phyloP scores from a whole-genome alignment of 2,797 vertebrate genomes.

The Aphelocoma californica region DNA sequence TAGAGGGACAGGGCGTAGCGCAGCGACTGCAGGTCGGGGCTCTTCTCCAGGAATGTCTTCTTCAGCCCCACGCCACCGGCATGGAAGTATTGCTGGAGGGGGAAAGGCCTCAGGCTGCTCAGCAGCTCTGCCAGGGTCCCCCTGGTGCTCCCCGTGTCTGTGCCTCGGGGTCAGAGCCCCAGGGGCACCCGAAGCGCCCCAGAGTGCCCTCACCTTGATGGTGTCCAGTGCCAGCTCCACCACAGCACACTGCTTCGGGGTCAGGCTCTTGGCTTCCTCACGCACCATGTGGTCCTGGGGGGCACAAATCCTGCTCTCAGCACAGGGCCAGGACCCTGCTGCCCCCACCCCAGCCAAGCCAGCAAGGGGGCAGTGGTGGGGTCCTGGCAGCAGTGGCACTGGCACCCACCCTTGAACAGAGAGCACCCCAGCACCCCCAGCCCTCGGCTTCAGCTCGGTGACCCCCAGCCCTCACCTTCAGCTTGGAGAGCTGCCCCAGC shows the following conservation, averaged over 20 bases:
- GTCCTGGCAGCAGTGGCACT: background rate
- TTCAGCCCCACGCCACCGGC: conserved; percentile 96
- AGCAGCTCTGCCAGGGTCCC: background rate
- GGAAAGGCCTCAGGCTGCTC: background rate
- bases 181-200: background rate
- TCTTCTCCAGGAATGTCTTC: conserved; percentile 98
- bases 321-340: background rate
- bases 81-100: conserved; percentile 94
- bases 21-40: conserved; percentile 92
- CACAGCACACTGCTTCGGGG: conserved; percentile 96
- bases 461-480: conserved; percentile 89
- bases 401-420: background rate
- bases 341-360: background rate
- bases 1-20: conserved; percentile 97
- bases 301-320: background rate
- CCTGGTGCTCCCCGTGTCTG: rapidly evolving
- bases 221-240: conserved; percentile 96
- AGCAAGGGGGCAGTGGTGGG: background rate
- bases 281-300: conserved; percentile 96
- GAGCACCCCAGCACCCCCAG: conserved; percentile 77
- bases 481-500: conserved; percentile 95
- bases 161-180: background rate
- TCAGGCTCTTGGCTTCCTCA: conserved; percentile 94
- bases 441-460: conserved; percentile 88
- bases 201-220: conserved; percentile 85